Evolutionary conservation across 1,140 invertebrate genomes (phyloP), one percentile per base, ranked within the genome.

Genomic region (Brachionus angularis): DNA sequence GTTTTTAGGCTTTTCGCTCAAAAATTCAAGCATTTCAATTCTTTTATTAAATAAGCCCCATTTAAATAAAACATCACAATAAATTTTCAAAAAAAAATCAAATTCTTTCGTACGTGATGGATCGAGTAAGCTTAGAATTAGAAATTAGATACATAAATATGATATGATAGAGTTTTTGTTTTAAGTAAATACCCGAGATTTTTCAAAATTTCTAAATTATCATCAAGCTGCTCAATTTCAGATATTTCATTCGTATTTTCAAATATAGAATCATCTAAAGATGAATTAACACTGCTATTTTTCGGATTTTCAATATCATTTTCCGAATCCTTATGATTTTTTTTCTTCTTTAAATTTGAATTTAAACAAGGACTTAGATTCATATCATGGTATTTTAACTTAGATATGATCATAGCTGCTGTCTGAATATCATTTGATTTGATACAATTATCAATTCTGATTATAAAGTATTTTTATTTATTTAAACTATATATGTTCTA

Each of bases 111-210:
- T 29, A 12, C 34, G 3, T 23, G 21, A 23, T n/a, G 53, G 53
- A 18, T 58, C 53, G 12, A 58, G 25, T 23, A 58, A 23, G 1
- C 52, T 55, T 5, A n/a, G 7, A 52, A 27, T 29, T n/a, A 47
- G 18, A 21, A 47, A 47, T 23, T 14, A n/a, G 7, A n/a, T n/a
- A n/a, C n/a, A n/a, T n/a, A n/a, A n/a, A n/a, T n/a, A n/a, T n/a
- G n/a, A n/a, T n/a, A n/a, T n/a, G n/a, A n/a, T n/a, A n/a, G n/a
- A n/a, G n/a, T n/a, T n/a, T n/a, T n/a, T n/a, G n/a, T n/a, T n/a
- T n/a, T n/a, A n/a, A n/a, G n/a, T n/a, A n/a, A n/a, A n/a, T 55
- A 55, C 52, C 53, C 53, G 23, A 58, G 25, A 36, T 58, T 58
- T 16, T 39, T 58, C 36, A 23, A 10, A 8, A 23, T 27, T n/a